A percentile compares a stretch with the other conserved stretches of the same genome.
Conservation (phyloP, 30 jellyfish, hydroid and myxozoan genomes). For the Pseudorhiza aurosa region DNA sequence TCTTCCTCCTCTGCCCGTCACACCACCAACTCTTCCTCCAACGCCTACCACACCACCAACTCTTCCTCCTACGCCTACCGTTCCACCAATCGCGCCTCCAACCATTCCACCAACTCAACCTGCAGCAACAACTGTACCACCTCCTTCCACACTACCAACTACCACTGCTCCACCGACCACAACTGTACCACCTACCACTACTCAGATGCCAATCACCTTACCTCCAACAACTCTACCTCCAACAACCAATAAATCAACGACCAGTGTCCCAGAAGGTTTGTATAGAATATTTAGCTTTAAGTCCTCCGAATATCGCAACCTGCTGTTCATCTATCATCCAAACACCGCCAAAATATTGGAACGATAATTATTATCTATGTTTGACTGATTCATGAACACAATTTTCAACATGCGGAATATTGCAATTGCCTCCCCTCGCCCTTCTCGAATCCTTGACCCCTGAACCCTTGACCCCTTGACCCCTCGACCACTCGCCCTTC, state of each 20-base stretch:
- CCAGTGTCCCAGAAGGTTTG: too few relatives aligned
- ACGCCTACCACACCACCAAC: not conserved
- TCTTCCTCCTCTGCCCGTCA: not conserved
- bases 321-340: too few relatives aligned
- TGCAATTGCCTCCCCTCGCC: too few relatives aligned
- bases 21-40: not conserved
- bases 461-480: too few relatives aligned
- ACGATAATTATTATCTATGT: too few relatives aligned
- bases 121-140: not conserved
- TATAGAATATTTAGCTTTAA: not conserved
- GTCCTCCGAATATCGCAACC: not conserved
- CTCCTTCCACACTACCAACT: not conserved
- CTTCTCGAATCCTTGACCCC: too few relatives aligned
- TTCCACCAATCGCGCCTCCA: not conserved
- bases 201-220: not conserved
- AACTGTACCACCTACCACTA: constrained; percentile 4
- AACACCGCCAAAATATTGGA: too few relatives aligned
- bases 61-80: not conserved
- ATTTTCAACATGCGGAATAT: too few relatives aligned
- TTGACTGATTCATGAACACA: too few relatives aligned
- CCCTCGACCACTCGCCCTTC: too few relatives aligned
- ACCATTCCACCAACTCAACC: not conserved
- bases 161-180: constrained; percentile 4
- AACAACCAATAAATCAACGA: not conserved
- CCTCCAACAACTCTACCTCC: not conserved